These are phyloP conservation scores for Crenuchus spilurus DNA, from an alignment of 2,797 vertebrate genomes.

Conservation along the genomic window DNA sequence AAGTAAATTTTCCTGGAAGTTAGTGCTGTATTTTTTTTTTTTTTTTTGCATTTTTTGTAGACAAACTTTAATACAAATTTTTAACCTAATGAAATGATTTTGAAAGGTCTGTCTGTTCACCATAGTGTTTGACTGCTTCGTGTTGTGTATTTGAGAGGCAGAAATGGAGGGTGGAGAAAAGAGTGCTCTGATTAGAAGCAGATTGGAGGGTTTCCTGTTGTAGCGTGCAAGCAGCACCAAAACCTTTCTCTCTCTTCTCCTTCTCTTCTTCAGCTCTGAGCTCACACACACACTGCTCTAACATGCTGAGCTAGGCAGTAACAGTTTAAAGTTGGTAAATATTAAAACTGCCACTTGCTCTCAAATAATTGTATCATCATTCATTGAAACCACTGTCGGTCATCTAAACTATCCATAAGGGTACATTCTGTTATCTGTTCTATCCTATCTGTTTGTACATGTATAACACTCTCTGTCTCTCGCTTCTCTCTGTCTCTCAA, in stretches of 20 bases:
- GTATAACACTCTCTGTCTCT: constrained; percentile 12
- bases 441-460: too few relatives aligned
- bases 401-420: too few relatives aligned
- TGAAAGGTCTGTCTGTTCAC: background rate
- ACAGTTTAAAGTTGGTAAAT: too few relatives aligned
- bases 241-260: constrained; percentile 46
- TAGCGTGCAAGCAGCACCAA: constrained; percentile 73
- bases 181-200: constrained; percentile 87
- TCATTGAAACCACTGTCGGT: too few relatives aligned
- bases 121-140: background rate
- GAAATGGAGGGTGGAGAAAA: constrained; percentile 57
- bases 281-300: background rate
- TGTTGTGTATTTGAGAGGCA: constrained; percentile 41
- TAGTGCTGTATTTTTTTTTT: too few relatives aligned
- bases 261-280: background rate
- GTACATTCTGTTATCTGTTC: too few relatives aligned
- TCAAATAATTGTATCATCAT: too few relatives aligned
- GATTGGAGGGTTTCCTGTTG: constrained; percentile 87
- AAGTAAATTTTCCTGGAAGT: too few relatives aligned
- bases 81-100: background rate
- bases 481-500: constrained; percentile 60
- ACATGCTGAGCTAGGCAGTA: too few relatives aligned
- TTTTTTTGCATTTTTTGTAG: too few relatives aligned
- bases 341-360: too few relatives aligned
- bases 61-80: too few relatives aligned